These are phyloP conservation scores for Ornithoptera alexandrae DNA, from an alignment of 2,888 invertebrate species.

Conservation along the genomic window DNA sequence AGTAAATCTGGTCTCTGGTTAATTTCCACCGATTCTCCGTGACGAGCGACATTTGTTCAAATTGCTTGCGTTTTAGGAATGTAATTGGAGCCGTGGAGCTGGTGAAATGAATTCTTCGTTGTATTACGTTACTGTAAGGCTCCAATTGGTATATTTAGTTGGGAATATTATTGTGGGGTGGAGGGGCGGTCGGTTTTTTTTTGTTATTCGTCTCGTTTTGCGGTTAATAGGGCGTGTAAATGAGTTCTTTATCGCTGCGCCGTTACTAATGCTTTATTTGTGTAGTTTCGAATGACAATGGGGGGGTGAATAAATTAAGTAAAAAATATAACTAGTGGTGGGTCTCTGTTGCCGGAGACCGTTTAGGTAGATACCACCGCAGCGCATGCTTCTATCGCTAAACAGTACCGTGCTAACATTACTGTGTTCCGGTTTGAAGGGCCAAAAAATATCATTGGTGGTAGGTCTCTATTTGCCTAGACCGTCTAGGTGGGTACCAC, in stretches of 20 bases:
- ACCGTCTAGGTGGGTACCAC: too few relatives aligned
- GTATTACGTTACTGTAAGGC: slow-evolving; percentile 32
- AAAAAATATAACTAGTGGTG: slow-evolving; percentile 26
- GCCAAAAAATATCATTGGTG: too few relatives aligned
- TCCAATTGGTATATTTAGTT: slow-evolving; percentile 36
- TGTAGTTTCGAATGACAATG: slow-evolving; percentile 52
- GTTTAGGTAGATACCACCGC: slow-evolving; percentile 30
- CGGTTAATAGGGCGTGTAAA: slow-evolving; percentile 75
- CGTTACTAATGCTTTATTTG: slow-evolving; percentile 68
- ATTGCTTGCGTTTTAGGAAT: slow-evolving; percentile 60
- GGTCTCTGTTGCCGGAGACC: neutral
- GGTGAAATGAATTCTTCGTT: neutral
- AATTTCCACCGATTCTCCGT: slow-evolving; percentile 49
- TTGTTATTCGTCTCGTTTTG: slow-evolving; percentile 61
- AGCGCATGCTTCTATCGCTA: too few relatives aligned
- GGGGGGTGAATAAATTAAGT: slow-evolving; percentile 72
- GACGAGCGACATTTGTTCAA: slow-evolving; percentile 74
- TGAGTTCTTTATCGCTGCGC: slow-evolving; percentile 73
- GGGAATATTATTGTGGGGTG: slow-evolving; percentile 41
- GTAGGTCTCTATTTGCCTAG: too few relatives aligned
- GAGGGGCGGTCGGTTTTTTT: slow-evolving; percentile 50
- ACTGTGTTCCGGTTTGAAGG: too few relatives aligned
- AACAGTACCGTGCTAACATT: too few relatives aligned
- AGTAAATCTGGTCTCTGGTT: too few relatives aligned
- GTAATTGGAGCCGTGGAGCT: slow-evolving; percentile 30